Percentiles rank a stretch among this genome's conserved stretches.
phyloP scores from a whole-genome alignment of 2,797 vertebrate genomes.

The Karalla daura region DNA sequence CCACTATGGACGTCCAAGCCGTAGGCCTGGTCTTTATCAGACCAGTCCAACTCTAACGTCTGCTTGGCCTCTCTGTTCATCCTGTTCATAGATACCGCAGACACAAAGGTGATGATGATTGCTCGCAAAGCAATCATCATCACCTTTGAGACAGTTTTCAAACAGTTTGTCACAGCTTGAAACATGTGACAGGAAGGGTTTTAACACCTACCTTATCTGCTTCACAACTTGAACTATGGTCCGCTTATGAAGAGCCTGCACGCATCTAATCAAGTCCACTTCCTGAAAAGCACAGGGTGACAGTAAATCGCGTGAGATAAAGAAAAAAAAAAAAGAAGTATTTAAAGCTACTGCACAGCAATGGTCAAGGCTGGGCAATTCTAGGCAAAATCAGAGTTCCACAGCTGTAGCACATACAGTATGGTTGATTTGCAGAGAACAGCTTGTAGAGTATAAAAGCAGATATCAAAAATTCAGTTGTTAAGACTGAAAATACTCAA shows the following conservation, averaged over 20 bases:
- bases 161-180: background rate
- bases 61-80: slow-evolving; percentile 87
- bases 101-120: background rate
- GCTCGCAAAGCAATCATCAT: too few species aligned
- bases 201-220: slow-evolving; percentile 88
- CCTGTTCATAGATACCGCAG: slow-evolving; percentile 69
- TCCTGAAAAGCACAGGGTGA: slow-evolving; percentile 81
- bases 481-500: too few species aligned
- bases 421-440: too few species aligned
- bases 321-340: too few species aligned
- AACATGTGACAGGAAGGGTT: background rate
- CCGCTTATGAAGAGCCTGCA: slow-evolving; percentile 91
- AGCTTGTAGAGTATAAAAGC: too few species aligned
- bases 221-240: slow-evolving; percentile 85
- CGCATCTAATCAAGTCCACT: slow-evolving; percentile 88
- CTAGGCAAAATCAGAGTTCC: too few species aligned
- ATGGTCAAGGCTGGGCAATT: too few species aligned
- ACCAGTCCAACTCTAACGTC: slow-evolving; percentile 90
- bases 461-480: too few species aligned
- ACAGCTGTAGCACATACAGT: too few species aligned
- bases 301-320: background rate
- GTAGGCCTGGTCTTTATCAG: slow-evolving; percentile 90
- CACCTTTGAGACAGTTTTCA: too few species aligned
- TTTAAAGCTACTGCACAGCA: too few species aligned
- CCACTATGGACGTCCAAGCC: slow-evolving; percentile 84